A percentile compares a stretch with the other conserved stretches of the same genome.
phyloP scores from a whole-genome alignment of 2,888 invertebrate genomes.

The Melangyna quadrimaculata region DNA sequence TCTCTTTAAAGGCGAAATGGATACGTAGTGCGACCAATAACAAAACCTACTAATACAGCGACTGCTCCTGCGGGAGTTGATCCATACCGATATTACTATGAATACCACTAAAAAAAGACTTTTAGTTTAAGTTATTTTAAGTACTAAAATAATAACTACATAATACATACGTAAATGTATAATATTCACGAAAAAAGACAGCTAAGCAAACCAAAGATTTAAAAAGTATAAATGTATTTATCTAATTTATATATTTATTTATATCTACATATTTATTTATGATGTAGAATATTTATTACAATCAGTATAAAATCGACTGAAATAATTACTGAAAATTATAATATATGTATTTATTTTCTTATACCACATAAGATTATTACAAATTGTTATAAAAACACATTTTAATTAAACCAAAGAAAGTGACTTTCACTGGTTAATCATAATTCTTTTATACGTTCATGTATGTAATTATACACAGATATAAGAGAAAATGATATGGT shows the following conservation, averaged over 20 bases:
- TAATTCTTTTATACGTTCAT: neutral
- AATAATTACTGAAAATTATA: neutral
- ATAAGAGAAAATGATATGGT: slow-evolving; percentile 6
- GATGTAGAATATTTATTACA: neutral
- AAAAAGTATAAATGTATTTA: neutral
- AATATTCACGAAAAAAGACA: neutral
- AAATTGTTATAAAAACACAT: neutral
- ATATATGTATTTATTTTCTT: slow-evolving; percentile 14
- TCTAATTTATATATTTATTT: slow-evolving; percentile 2
- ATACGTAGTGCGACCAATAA: slow-evolving; percentile 84
- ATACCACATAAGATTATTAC: neutral
- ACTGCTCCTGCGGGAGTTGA: slow-evolving; percentile 81
- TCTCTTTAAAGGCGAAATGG: slow-evolving; percentile 82
- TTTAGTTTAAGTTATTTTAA: slow-evolving; percentile 21
- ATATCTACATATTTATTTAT: neutral
- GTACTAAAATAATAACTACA: neutral
- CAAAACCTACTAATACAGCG: slow-evolving; percentile 78
- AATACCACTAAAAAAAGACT: slow-evolving; percentile 77
- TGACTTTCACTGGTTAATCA: slow-evolving; percentile 11
- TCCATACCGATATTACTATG: slow-evolving; percentile 84
- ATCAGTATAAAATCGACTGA: slow-evolving; percentile 10
- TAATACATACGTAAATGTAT: neutral
- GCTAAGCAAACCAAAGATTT: slow-evolving; percentile 46
- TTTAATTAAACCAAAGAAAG: neutral
- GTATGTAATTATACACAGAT: neutral